Percentiles rank a stretch among this genome's conserved stretches.
Evolutionary conservation across 2,888 invertebrate genomes (phyloP).

Genomic region (Melitaea athalia): DNA sequence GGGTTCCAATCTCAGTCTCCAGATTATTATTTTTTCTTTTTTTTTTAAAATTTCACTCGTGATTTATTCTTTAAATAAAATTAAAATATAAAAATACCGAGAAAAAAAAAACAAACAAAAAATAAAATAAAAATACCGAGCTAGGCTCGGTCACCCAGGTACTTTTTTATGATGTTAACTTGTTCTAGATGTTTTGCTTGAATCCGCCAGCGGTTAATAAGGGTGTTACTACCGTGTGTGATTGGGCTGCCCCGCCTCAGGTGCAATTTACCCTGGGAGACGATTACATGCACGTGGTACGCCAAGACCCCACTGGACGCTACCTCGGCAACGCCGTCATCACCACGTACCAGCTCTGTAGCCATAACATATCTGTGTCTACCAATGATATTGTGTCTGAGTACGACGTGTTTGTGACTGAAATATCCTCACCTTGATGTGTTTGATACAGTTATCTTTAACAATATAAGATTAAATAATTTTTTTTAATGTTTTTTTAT

Average conservation of each 20-base stretch:
- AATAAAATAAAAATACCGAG: not conserved
- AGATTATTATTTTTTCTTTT: too few relatives aligned
- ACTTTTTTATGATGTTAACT: not conserved
- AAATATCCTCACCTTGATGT: not conserved
- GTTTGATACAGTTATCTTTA: not conserved
- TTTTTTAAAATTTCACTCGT: too few relatives aligned
- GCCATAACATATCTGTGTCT: slow-evolving; percentile 51
- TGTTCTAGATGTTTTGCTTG: slow-evolving; percentile 60
- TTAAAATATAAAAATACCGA: too few relatives aligned
- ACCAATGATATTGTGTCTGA: not conserved
- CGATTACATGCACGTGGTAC: slow-evolving; percentile 66
- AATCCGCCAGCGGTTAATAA: slow-evolving; percentile 63
- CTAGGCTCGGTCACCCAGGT: too few relatives aligned
- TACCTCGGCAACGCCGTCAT: slow-evolving; percentile 67
- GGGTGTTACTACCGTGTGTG: slow-evolving; percentile 64
- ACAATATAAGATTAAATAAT: not conserved
- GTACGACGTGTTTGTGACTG: not conserved
- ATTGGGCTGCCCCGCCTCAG: slow-evolving; percentile 69
- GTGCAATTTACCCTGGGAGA: slow-evolving; percentile 68
- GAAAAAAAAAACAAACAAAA: too few relatives aligned
- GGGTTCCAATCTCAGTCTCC: too few relatives aligned
- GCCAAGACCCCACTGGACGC: slow-evolving; percentile 61
- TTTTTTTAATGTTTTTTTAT: not conserved
- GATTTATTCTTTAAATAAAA: too few relatives aligned
- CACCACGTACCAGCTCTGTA: slow-evolving; percentile 65